Evolutionary conservation across 2,888 invertebrate genomes (phyloP).

Genomic region (Ctena decussata): DNA sequence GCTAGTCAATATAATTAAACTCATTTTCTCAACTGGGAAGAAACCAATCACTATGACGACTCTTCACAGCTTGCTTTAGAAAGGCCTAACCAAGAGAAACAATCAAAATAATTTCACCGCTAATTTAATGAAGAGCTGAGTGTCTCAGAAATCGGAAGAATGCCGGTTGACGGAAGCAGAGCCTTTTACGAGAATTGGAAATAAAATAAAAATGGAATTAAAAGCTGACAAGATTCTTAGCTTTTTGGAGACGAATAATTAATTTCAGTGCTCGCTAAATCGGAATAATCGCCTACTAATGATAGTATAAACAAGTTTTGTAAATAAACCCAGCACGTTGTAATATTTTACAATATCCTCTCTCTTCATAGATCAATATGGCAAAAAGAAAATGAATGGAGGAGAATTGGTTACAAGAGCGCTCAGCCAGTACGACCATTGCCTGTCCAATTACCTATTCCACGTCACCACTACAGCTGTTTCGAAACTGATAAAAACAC

Average conservation of each 20-base stretch:
- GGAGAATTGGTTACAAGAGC: no score
- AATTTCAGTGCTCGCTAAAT: neutral
- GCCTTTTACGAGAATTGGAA: neutral
- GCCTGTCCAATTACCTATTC: constrained; percentile 14
- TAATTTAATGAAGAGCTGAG: constrained; percentile 9
- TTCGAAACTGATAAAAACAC: constrained; percentile 43
- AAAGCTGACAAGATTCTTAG: neutral
- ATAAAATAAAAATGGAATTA: neutral
- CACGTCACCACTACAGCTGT: constrained; percentile 53
- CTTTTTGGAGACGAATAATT: neutral
- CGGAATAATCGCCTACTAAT: neutral
- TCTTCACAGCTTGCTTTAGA: neutral
- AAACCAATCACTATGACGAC: neutral
- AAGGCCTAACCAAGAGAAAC: neutral
- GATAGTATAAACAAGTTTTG: neutral
- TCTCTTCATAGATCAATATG: neutral
- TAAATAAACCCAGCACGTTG: neutral
- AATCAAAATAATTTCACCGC: neutral
- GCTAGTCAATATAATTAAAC: neutral
- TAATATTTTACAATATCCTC: neutral
- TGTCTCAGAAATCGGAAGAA: neutral
- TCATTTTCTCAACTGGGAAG: neutral
- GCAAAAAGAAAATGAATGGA: neutral
- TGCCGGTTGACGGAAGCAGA: neutral
- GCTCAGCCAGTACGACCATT: neutral